A percentile compares a stretch with the other conserved stretches of the same genome.
Conservation (phyloP, 2,113 vertebrate species). For the Anoura caudifer region DNA sequence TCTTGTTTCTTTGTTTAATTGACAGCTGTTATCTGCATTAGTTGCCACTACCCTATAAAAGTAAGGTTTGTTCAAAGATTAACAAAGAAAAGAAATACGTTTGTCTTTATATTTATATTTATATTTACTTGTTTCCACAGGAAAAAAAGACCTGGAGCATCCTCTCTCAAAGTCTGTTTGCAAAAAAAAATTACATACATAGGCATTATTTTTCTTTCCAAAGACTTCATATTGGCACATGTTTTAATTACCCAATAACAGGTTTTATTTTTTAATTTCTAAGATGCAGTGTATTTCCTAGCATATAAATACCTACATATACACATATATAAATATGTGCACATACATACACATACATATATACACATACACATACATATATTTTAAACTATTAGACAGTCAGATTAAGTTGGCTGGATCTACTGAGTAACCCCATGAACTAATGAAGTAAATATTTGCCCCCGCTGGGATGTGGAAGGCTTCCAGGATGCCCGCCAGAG, state of each 20-base stretch:
- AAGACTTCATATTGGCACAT: slow-evolving; percentile 1
- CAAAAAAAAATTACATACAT: neutral
- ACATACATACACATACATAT: neutral
- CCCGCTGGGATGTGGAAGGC: slow-evolving; percentile 81
- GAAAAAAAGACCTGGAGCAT: neutral
- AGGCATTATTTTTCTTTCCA: slow-evolving; percentile 49
- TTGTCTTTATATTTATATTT: neutral
- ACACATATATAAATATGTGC: neutral
- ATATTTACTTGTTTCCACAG: neutral
- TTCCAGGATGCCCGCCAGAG: slow-evolving; percentile 80
- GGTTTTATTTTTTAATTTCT: slow-evolving; percentile 69
- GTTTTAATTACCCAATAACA: slow-evolving; percentile 68
- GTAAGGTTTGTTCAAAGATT: neutral
- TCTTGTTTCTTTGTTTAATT: neutral
- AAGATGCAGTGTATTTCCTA: slow-evolving; percentile 14
- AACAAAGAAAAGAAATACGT: neutral
- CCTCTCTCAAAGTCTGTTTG: neutral
- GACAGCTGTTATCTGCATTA: neutral
- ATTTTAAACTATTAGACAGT: slow-evolving; percentile 59
- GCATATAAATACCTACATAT: neutral
- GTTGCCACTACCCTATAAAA: neutral
- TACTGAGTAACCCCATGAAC: slow-evolving; percentile 85
- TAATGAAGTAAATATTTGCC: slow-evolving; percentile 85
- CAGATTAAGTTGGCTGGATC: slow-evolving; percentile 78
- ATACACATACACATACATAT: neutral